A percentile compares a stretch with the other conserved stretches of the same genome.
Conservation (phyloP, 1,140 invertebrate species). For the Dendrolimus punctatus region DNA sequence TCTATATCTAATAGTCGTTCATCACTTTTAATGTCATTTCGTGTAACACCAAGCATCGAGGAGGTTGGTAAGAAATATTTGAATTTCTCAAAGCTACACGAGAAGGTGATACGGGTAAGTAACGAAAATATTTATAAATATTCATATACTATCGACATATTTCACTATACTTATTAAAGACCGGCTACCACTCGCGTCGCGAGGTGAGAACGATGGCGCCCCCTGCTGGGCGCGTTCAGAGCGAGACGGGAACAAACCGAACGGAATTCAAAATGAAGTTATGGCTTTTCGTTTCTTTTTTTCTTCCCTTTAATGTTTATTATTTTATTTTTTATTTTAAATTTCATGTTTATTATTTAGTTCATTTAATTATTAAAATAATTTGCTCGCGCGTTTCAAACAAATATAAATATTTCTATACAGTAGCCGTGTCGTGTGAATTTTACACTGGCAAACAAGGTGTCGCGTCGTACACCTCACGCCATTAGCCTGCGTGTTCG, state of each 20-base stretch:
- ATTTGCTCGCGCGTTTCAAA: no score
- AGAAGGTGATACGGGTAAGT: constrained; percentile 39
- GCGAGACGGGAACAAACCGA: constrained; percentile 59
- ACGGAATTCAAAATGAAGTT: constrained; percentile 66
- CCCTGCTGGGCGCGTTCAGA: constrained; percentile 60
- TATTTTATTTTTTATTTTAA: constrained; percentile 49
- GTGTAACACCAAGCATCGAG: constrained; percentile 6
- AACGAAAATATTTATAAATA: constrained; percentile 66
- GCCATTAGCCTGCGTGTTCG: constrained; percentile 58
- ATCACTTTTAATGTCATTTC: constrained; percentile 12
- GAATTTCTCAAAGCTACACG: constrained; percentile 1
- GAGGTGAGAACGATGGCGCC: constrained; percentile 69
- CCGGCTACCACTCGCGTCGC: constrained; percentile 66
- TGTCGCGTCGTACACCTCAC: constrained; percentile 34
- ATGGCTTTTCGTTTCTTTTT: constrained; percentile 60
- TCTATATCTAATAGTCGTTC: constrained; percentile 18
- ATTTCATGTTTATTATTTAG: constrained; percentile 6
- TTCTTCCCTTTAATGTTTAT: constrained; percentile 40
- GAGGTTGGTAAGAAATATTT: constrained; percentile 4
- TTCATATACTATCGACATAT: constrained; percentile 66
- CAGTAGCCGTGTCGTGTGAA: constrained; percentile 54
- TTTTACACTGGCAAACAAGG: constrained; percentile 44
- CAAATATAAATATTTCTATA: constrained; percentile 18
- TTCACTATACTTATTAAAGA: constrained; percentile 71
- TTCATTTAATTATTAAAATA: no score